phyloP scores from a whole-genome alignment of 2,113 vertebrate genomes.

The Acrocephalus arundinaceus region DNA sequence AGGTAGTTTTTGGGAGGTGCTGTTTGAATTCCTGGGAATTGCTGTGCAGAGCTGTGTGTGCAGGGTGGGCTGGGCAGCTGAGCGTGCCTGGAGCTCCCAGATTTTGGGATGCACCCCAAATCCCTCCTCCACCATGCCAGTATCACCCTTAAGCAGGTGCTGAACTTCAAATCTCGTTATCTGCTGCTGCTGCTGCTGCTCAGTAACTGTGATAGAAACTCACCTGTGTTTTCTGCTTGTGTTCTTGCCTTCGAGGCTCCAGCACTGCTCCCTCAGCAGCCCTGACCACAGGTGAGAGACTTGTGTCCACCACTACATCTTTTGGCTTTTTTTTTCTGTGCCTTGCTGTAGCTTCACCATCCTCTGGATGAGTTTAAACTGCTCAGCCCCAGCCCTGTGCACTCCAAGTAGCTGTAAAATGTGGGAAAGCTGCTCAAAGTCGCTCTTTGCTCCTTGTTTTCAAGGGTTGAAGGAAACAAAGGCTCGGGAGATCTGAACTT shows the following conservation, averaged over 20 bases:
- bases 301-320: neutral
- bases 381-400: neutral
- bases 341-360: neutral
- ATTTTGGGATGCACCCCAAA: neutral
- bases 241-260: slow-evolving; percentile 55
- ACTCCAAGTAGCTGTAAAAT: neutral
- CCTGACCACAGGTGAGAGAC: slow-evolving; percentile 52
- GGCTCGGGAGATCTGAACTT: neutral
- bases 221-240: slow-evolving; percentile 55
- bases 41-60: neutral
- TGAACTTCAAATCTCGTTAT: neutral
- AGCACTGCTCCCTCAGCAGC: slow-evolving; percentile 14
- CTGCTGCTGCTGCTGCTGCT: neutral
- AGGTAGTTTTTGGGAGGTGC: neutral
- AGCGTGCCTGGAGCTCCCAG: neutral
- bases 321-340: neutral
- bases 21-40: neutral
- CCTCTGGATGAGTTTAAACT: neutral
- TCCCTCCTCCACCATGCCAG: neutral
- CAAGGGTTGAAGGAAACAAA: neutral
- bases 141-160: neutral
- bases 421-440: neutral
- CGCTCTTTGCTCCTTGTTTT: neutral
- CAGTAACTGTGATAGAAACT: neutral
- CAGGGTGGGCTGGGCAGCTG: neutral